These are phyloP conservation scores for Dynastes maya DNA, from an alignment of 2,888 invertebrate genomes.

Conservation along the genomic window DNA sequence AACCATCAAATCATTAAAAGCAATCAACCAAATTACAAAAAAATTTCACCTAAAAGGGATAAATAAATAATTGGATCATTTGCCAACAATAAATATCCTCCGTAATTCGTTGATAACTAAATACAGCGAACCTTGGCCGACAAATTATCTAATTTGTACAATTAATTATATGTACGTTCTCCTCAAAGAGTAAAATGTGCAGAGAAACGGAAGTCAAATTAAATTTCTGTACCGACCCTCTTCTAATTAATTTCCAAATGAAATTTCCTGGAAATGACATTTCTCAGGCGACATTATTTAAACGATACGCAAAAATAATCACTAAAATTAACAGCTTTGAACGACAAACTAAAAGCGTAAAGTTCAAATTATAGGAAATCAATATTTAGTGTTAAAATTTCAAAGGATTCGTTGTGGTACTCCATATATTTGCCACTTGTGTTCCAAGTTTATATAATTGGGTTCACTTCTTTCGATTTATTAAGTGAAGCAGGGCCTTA, in stretches of 20 bases:
- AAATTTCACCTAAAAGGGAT: no score
- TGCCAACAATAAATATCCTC: neutral
- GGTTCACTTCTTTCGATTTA: no score
- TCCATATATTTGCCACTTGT: no score
- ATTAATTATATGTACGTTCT: neutral
- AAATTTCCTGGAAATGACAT: neutral
- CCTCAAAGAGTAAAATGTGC: neutral
- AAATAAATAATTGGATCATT: neutral
- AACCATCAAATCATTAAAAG: no score
- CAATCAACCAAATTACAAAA: no score
- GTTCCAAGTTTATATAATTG: no score
- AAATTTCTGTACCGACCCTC: conserved; percentile 4
- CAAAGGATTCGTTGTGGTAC: no score
- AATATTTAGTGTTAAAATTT: no score
- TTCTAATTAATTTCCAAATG: conserved; percentile 14
- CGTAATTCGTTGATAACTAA: neutral
- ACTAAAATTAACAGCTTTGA: neutral
- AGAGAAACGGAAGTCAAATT: conserved; percentile 7
- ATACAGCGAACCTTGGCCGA: neutral
- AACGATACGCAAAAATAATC: neutral
- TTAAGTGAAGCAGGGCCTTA: no score
- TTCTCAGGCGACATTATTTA: neutral
- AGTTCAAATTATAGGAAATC: no score
- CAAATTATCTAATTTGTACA: neutral
- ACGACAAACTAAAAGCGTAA: conserved; percentile 8